Percentiles rank a stretch among this genome's conserved stretches.
phyloP scores from a whole-genome alignment of 2,888 invertebrate genomes.

The Drosophila merina region DNA sequence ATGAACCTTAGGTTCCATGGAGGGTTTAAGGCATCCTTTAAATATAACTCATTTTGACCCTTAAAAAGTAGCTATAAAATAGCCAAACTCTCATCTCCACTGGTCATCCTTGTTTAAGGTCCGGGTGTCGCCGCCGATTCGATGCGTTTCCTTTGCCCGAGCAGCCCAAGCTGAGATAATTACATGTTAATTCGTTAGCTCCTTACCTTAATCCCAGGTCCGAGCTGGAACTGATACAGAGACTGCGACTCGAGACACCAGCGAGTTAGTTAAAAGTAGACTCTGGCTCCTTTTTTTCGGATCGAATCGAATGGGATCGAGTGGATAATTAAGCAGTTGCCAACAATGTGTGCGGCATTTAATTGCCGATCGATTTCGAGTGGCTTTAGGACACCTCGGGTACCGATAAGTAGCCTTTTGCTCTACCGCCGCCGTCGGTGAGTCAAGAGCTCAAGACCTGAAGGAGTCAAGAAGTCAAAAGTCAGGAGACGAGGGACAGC shows the following conservation, averaged over 20 bases:
- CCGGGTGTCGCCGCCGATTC: conserved; percentile 80
- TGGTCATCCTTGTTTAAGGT: conserved; percentile 73
- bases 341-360: conserved; percentile 78
- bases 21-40: no score
- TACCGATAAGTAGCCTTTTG: conserved; percentile 22
- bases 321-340: conserved; percentile 79
- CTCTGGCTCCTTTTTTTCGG: conserved; percentile 57
- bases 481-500: conserved; percentile 11
- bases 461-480: conserved; percentile 8
- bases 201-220: conserved; percentile 53
- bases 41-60: no score
- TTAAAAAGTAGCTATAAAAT: not conserved
- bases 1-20: not conserved
- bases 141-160: conserved; percentile 72
- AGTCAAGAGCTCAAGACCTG: conserved; percentile 20
- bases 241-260: conserved; percentile 51
- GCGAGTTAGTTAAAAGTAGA: conserved; percentile 50
- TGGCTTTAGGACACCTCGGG: conserved; percentile 60
- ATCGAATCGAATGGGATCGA: conserved; percentile 39
- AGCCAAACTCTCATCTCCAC: not conserved
- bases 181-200: conserved; percentile 75
- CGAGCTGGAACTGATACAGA: not conserved
- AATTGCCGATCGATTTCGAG: conserved; percentile 54
- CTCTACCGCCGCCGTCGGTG: conserved; percentile 17
- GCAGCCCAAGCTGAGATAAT: conserved; percentile 73